phyloP scores from a whole-genome alignment of 2,797 vertebrate genomes.

The Pseudopleuronectes americanus region DNA sequence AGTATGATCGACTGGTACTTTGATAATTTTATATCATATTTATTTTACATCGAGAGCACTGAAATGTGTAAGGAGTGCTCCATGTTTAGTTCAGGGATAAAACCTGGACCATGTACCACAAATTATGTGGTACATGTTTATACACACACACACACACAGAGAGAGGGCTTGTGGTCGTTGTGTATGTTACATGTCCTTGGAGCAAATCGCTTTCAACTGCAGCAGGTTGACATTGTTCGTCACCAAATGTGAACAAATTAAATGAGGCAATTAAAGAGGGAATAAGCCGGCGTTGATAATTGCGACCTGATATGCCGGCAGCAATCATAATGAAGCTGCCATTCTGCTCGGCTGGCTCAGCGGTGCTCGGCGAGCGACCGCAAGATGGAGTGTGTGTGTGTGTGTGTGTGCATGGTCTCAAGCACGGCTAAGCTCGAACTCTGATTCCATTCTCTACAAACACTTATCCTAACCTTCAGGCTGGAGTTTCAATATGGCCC shows the following conservation, averaged over 20 bases:
- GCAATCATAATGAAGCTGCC: conserved; percentile 82
- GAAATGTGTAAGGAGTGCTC: background rate
- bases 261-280: conserved; percentile 88
- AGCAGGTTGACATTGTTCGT: conserved; percentile 84
- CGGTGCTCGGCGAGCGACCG: conserved; percentile 63
- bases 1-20: too few species aligned
- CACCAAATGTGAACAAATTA: conserved; percentile 88
- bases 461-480: conserved; percentile 46
- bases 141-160: conserved; percentile 21
- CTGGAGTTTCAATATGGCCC: conserved; percentile 38
- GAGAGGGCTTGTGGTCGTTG: conserved; percentile 21
- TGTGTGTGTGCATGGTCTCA: background rate
- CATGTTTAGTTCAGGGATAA: background rate
- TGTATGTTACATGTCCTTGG: conserved; percentile 78
- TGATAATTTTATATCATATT: too few species aligned
- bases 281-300: conserved; percentile 85
- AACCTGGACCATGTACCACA: background rate
- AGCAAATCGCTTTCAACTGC: conserved; percentile 82
- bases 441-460: conserved; percentile 48
- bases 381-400: conserved; percentile 30
- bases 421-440: conserved; percentile 26
- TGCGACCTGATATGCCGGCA: conserved; percentile 82
- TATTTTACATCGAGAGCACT: background rate
- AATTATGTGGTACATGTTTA: conserved; percentile 16
- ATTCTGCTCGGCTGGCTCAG: conserved; percentile 75